Evolutionary conservation across 2,797 vertebrate genomes (phyloP).

Genomic region (Mionectes olivaceus): DNA sequence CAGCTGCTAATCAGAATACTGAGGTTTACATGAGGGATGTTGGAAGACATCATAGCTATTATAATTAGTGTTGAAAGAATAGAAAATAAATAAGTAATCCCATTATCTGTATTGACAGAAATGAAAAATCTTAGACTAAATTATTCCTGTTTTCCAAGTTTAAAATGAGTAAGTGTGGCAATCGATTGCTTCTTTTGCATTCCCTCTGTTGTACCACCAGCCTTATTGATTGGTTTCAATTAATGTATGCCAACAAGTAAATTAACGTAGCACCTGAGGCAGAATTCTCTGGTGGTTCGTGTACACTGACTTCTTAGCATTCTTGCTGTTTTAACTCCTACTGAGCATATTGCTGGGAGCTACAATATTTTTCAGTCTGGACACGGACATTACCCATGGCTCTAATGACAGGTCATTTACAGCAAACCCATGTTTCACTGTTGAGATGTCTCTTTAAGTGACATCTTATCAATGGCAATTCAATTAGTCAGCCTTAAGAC

Average conservation of each 20-base stretch:
- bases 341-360: constrained; percentile 76
- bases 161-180: constrained; percentile 31
- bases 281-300: constrained; percentile 70
- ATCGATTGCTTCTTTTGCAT: constrained; percentile 52
- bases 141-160: constrained; percentile 50
- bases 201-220: constrained; percentile 57
- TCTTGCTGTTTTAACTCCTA: constrained; percentile 69
- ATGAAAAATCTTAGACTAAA: constrained; percentile 58
- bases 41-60: constrained; percentile 1
- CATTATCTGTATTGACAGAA: constrained; percentile 46
- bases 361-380: constrained; percentile 85
- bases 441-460: constrained; percentile 84
- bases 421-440: constrained; percentile 80
- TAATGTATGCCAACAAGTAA: constrained; percentile 82
- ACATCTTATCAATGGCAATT: constrained; percentile 89
- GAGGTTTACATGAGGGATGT: neutral
- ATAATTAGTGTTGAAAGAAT: constrained; percentile 27
- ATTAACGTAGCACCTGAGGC: constrained; percentile 81
- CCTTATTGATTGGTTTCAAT: constrained; percentile 80
- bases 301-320: constrained; percentile 52
- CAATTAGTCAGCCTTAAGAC: constrained; percentile 85
- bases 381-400: constrained; percentile 80
- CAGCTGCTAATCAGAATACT: neutral
- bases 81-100: constrained; percentile 43
- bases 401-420: constrained; percentile 84